A percentile compares a stretch with the other conserved stretches of the same genome.
These are phyloP conservation scores for Ormyrus rosae DNA, from an alignment of 2,888 invertebrate genomes.

Conservation along the genomic window DNA sequence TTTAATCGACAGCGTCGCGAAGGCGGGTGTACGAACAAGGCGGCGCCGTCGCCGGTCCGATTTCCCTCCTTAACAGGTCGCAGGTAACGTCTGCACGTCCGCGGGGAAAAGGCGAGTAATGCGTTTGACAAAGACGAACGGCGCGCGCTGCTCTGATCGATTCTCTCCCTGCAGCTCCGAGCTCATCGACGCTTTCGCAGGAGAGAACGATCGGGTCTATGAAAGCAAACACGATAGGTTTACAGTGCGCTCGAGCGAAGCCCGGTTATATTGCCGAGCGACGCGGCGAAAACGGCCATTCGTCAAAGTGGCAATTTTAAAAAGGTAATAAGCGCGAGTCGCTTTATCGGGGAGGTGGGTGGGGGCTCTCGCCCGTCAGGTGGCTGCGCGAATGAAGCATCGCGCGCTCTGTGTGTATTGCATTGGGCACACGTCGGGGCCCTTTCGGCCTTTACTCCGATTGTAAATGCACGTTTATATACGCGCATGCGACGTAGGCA, in stretches of 20 bases:
- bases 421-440: background rate
- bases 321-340: constrained; percentile 30
- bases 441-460: constrained; percentile 17
- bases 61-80: background rate
- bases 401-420: background rate
- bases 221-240: background rate
- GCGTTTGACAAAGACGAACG: background rate
- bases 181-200: background rate
- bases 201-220: background rate
- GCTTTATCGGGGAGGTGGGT: too few relatives aligned
- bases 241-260: background rate
- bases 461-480: constrained; percentile 28
- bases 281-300: constrained; percentile 5
- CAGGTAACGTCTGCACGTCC: background rate
- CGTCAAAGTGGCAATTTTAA: constrained; percentile 40
- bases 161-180: background rate
- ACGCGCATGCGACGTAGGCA: background rate
- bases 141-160: background rate
- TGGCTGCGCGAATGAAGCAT: constrained; percentile 4
- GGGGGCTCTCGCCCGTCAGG: background rate
- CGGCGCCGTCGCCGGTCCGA: background rate
- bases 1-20: background rate
- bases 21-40: background rate
- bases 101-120: background rate
- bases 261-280: background rate